Base-by-base conservation (phyloP, 2,888 invertebrate genomes). In the Eupithecia tripunctaria region DNA sequence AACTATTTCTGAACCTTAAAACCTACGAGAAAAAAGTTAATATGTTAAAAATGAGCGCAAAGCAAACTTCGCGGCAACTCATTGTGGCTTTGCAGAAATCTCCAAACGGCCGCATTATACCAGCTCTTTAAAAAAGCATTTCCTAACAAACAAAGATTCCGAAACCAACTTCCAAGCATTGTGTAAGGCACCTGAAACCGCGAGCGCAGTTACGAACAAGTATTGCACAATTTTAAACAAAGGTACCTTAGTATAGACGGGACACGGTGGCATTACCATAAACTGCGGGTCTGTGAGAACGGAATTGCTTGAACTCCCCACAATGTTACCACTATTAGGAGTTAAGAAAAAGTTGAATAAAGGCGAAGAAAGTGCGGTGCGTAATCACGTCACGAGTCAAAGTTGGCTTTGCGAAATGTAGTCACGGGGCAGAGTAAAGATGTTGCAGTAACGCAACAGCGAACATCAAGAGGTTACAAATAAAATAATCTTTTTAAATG, bases 171-270 rank as follows among this genome's bases (percentile, higher is more conserved):
- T 85, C 80, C 83, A 78, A 80, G 85, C 85, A 89, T 91, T 91
- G 87, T 89, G 81, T 86, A 86, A 87, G 87, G 86, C 84, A 90
- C 89, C 89, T 91, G 87, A 89, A 91, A 89, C 91, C 88, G 80
- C 87, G 81, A 86, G 84, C 86, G 86, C 87, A 88, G 87, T 91
- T 91, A 86, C 82, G 81, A 87, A 90, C 89, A 89, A 91, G 88
- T 86, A 91, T 89, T 88, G 91, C 86, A 89, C 88, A 91, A 90
- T 93, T 93, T 93, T 88, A 90, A 93, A 92, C 89, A 91, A 91
- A 91, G 86, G 86, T 90, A 91, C 89, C 90, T 90, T 91, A 85
- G 85, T 90, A 90, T 90, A 87, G 88, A 90, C 87, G 88, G 85
- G 82, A 87, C 85, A 82, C 78, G 74, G 82, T 80, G 80, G 83